phyloP scores from a whole-genome alignment of 2,113 vertebrate species.

The Eubucco bourcierii region DNA sequence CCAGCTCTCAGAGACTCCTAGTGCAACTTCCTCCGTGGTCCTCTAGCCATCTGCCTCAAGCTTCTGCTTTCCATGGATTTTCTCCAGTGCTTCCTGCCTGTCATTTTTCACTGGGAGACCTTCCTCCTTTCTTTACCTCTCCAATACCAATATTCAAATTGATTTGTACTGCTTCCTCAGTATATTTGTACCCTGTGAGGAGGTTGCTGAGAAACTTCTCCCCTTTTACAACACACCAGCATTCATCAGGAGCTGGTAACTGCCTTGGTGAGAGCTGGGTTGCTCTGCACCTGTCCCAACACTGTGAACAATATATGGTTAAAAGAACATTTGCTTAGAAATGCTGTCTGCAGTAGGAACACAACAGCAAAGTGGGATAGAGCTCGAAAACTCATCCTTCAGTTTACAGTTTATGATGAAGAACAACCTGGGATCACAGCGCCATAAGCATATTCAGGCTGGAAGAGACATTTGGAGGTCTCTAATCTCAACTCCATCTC shows the following conservation, averaged over 20 bases:
- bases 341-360: neutral
- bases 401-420: neutral
- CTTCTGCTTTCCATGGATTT: neutral
- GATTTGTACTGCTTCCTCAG: neutral
- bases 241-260: neutral
- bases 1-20: neutral
- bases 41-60: neutral
- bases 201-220: neutral
- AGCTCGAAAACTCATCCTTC: neutral
- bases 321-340: neutral
- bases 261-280: rapidly evolving
- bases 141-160: neutral
- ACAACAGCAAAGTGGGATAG: neutral
- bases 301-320: neutral
- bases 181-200: neutral
- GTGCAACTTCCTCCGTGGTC: neutral
- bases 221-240: neutral
- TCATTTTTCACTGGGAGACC: neutral
- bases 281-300: neutral
- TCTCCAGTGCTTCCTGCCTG: neutral
- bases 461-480: neutral
- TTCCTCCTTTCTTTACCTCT: neutral
- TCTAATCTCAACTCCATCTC: neutral
- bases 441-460: rapidly evolving
- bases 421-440: neutral